Evolutionary conservation across 2,888 invertebrate species (phyloP).

Genomic region (Pterobdella sp.): DNA sequence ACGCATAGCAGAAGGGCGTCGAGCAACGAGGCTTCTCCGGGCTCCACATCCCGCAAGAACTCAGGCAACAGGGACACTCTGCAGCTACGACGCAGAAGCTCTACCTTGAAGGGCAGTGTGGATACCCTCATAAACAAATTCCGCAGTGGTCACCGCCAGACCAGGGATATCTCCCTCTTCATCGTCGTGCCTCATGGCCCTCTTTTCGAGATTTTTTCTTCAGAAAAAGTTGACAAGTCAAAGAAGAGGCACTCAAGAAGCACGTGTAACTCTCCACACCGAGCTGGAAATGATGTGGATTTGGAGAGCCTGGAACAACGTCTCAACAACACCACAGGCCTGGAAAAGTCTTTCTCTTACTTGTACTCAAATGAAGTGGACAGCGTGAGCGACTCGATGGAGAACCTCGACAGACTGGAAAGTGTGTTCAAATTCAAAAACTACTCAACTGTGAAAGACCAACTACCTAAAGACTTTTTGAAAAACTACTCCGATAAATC

Average conservation of each 20-base stretch:
- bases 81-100: background rate
- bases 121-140: conserved; percentile 21
- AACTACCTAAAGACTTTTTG: conserved; percentile 23
- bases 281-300: no score
- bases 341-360: no score
- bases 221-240: background rate
- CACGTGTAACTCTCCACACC: background rate
- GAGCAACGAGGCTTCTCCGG: no score
- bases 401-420: background rate
- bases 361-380: no score
- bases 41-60: no score
- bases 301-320: background rate
- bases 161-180: background rate
- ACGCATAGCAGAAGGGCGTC: no score
- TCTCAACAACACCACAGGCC: no score
- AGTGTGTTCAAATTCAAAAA: background rate
- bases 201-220: conserved; percentile 16
- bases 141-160: background rate
- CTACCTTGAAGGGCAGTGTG: conserved; percentile 24
- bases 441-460: background rate
- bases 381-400: background rate
- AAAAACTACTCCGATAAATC: conserved; percentile 12
- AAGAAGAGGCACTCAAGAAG: background rate
- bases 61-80: no score
- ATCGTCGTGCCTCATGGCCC: conserved; percentile 5